Percentiles rank a stretch among this genome's conserved stretches.
These are phyloP conservation scores for Amblyjoppa fuscipennis DNA, from an alignment of 2,888 invertebrate species.

Conservation along the genomic window DNA sequence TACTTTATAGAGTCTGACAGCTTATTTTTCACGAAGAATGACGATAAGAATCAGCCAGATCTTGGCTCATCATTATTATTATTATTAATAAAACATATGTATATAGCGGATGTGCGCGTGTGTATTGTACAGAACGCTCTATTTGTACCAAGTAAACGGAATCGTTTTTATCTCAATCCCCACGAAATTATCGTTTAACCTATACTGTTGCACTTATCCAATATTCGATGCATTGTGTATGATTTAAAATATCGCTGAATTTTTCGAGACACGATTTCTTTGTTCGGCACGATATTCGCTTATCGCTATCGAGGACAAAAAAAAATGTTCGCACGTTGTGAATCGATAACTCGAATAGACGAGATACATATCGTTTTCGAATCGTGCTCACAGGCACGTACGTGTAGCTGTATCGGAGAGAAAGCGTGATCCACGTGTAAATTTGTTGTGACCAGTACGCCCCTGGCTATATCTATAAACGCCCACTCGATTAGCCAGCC, in stretches of 20 bases:
- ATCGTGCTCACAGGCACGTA: conserved; percentile 33
- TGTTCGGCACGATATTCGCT: neutral
- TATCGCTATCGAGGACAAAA: neutral
- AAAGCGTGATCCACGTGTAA: conserved; percentile 22
- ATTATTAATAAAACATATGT: neutral
- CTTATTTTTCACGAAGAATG: neutral
- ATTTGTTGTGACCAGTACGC: conserved; percentile 34
- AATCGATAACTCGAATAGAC: conserved; percentile 9
- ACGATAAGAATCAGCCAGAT: neutral
- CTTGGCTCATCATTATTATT: neutral
- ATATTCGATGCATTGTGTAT: neutral
- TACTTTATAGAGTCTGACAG: neutral
- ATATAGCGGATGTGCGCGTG: neutral
- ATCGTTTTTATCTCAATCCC: neutral
- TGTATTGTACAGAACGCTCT: neutral
- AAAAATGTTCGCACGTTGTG: neutral
- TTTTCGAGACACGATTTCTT: neutral
- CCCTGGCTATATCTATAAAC: conserved; percentile 17
- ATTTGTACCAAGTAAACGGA: neutral
- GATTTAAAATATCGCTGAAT: neutral
- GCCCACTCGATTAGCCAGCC: neutral
- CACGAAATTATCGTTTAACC: neutral
- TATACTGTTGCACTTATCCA: neutral
- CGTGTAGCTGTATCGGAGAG: neutral
- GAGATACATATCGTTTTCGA: conserved; percentile 22